A percentile compares a stretch with the other conserved stretches of the same genome.
Evolutionary conservation across 2,888 invertebrate species (phyloP).

Genomic region (Dasysyrphus albostriatus): DNA sequence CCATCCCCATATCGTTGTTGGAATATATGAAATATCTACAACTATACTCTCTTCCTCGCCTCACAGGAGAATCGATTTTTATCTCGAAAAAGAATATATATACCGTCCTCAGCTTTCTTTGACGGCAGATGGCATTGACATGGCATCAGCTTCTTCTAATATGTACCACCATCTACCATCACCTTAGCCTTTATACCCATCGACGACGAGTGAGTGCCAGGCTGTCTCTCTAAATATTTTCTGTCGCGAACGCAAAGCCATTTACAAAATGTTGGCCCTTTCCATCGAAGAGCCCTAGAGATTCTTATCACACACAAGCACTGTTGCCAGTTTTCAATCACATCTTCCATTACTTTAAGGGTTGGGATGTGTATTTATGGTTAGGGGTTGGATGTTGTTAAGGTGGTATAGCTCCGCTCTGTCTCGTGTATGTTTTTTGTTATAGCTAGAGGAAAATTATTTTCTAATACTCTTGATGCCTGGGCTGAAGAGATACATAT

Average conservation of each 20-base stretch:
- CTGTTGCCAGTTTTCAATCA: conserved; percentile 70
- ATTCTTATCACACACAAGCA: conserved; percentile 52
- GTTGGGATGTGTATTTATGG: neutral
- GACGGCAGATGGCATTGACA: conserved; percentile 27
- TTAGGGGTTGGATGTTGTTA: neutral
- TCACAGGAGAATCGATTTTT: conserved; percentile 50
- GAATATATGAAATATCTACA: neutral
- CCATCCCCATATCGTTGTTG: neutral
- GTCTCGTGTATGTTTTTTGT: conserved; percentile 10
- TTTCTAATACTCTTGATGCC: conserved; percentile 11
- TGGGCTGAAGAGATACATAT: conserved; percentile 2
- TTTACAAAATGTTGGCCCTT: conserved; percentile 49
- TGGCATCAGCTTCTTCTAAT: conserved; percentile 6
- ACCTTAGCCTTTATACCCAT: neutral
- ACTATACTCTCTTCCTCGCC: conserved; percentile 9
- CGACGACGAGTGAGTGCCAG: conserved; percentile 6
- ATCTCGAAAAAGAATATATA: conserved; percentile 46
- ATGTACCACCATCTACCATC: conserved; percentile 4
- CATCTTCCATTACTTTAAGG: neutral
- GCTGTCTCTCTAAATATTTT: conserved; percentile 22
- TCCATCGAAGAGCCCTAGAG: conserved; percentile 52
- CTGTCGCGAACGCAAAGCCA: conserved; percentile 37
- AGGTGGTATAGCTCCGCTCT: conserved; percentile 26
- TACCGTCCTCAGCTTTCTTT: conserved; percentile 41
- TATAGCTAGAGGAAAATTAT: conserved; percentile 9